Percentiles rank a stretch among this genome's conserved stretches.
phyloP scores from a whole-genome alignment of 2,797 vertebrate species.

The Xerus rutilus region DNA sequence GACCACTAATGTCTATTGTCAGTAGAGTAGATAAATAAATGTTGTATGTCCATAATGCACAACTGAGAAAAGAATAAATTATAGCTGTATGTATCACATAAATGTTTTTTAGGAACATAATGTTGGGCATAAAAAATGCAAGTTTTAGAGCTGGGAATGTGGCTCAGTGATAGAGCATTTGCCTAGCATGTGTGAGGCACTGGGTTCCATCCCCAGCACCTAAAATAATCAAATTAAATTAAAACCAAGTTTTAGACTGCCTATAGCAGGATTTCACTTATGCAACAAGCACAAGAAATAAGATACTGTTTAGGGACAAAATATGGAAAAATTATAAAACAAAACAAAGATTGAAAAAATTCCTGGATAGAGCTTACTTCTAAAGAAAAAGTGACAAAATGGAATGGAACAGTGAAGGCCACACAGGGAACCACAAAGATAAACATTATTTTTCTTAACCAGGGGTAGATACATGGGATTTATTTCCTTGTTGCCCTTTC shows the following conservation, averaged over 20 bases:
- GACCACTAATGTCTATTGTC: background rate
- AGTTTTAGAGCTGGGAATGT: too few species aligned
- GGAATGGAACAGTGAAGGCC: background rate
- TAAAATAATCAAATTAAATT: too few species aligned
- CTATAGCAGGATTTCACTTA: background rate
- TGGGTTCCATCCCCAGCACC: too few species aligned
- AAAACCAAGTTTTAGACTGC: constrained; percentile 6
- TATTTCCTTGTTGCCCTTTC: background rate
- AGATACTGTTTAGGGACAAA: background rate
- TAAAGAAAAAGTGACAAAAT: background rate
- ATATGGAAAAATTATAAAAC: background rate
- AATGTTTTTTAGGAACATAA: background rate
- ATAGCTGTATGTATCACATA: background rate
- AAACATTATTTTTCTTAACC: background rate
- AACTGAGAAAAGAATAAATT: constrained; percentile 26
- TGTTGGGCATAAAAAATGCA: background rate
- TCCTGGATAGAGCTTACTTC: background rate
- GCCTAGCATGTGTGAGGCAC: too few species aligned
- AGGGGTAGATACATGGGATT: background rate
- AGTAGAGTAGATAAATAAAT: background rate
- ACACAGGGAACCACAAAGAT: background rate
- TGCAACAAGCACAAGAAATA: background rate
- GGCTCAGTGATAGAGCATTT: too few species aligned
- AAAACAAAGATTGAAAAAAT: background rate
- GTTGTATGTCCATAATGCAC: background rate